Base-by-base conservation (phyloP, 2,797 vertebrate genomes). In the Epinephelus malabaricus region DNA sequence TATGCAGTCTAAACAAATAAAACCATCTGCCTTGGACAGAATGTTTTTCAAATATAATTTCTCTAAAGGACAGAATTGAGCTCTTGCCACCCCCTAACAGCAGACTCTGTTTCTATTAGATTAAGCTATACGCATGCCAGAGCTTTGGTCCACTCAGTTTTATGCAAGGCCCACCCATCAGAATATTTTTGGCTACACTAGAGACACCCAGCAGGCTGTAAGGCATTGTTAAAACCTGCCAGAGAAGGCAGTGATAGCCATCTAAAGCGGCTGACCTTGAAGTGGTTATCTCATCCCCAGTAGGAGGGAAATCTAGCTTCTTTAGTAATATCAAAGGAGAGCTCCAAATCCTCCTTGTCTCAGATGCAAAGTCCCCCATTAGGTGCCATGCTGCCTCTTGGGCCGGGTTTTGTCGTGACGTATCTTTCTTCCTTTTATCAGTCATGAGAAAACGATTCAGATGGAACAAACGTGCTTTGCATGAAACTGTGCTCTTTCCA, bases 221-320 rank as follows among this genome's bases (percentile, higher is more conserved):
- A 89, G 86, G 74, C 88, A 86, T 88, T 88, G 89, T 93, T 89
- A 87, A 90, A 87, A 84, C 76, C 69, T 86, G 83, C 73, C 78
- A 79, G 73, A 82, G 87, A 87, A 79, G 71, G 76, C 80, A 74
- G 88, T 19, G 89, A 92, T 93, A 84, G 85, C 87, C 85, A 93
- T 94, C 93, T 92, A 83, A 92, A 92, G 86, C 87, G 73, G 81
- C 83, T 91, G 91, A 92, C 89, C 92, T 92, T 93, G 92, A 89
- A 93, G 89, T 89, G 89, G 90, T 94, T 94, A 92, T 91, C 89
- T 86, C 81, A 82, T 92, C 76, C 77, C 83, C 76, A 83, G 84
- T 78, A 83, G 90, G 83, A 84, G 83, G 66, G 82, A 73, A 77
- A 82, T 86, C 81, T 74, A 78, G 69, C 86, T 90, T 85, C 78